A percentile compares a stretch with the other conserved stretches of the same genome.
Evolutionary conservation across 35 echinoderm and acorn worm species (phyloP).

Genomic region (Ophioderma brevispina): DNA sequence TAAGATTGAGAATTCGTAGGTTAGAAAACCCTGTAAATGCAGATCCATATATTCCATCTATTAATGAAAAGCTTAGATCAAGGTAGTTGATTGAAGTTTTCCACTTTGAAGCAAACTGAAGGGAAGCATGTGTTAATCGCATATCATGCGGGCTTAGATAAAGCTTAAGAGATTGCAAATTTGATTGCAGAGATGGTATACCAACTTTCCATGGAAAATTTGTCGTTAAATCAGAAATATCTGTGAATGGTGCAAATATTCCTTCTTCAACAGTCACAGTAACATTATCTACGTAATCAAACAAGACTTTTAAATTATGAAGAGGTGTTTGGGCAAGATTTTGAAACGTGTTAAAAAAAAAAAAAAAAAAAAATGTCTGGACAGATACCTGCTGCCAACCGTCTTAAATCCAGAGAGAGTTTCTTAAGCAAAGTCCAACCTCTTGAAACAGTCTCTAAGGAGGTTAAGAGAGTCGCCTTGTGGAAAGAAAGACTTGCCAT

Average conservation of each 20-base stretch:
- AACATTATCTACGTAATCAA: not conserved
- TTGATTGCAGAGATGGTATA: not conserved
- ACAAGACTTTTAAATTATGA: not conserved
- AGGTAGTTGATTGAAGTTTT: not conserved
- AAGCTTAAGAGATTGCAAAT: not conserved
- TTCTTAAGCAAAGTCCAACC: no score
- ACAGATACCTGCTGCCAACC: no score
- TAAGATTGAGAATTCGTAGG: not conserved
- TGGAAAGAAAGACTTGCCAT: no score
- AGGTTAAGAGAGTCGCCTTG: no score
- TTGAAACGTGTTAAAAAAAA: no score
- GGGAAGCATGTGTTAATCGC: not conserved
- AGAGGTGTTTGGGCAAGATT: not conserved
- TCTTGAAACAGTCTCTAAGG: no score
- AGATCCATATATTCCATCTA: not conserved
- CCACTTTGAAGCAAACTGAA: not conserved
- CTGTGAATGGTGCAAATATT: not conserved
- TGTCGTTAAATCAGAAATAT: not conserved
- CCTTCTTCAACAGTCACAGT: not conserved
- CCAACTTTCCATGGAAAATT: not conserved
- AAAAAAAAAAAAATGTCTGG: no score
- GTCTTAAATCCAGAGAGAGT: no score
- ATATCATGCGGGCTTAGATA: not conserved
- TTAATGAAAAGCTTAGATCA: not conserved
- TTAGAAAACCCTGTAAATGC: not conserved